A percentile compares a stretch with the other conserved stretches of the same genome.
These are phyloP conservation scores for Schmidtea mediterranea DNA, from an alignment of 1,140 invertebrate genomes.

Conservation along the genomic window DNA sequence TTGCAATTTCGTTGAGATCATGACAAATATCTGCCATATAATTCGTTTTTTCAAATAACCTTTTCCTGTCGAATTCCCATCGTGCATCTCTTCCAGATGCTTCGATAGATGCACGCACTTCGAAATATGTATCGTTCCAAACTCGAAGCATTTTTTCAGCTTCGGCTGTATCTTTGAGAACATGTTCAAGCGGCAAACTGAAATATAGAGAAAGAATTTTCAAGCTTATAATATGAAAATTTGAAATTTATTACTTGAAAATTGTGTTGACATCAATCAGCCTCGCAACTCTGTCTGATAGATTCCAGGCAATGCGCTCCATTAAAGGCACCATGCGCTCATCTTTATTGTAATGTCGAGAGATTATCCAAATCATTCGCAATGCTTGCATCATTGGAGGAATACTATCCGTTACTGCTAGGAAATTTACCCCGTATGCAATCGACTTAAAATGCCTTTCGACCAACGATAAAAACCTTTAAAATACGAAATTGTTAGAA, in stretches of 20 bases:
- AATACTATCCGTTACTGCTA: slow-evolving; percentile 33
- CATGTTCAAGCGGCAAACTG: slow-evolving; percentile 30
- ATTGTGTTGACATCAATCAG: slow-evolving; percentile 41
- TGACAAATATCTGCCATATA: slow-evolving; percentile 48
- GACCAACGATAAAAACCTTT: slow-evolving; percentile 45
- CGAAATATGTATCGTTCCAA: slow-evolving; percentile 39
- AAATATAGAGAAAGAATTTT: slow-evolving; percentile 11
- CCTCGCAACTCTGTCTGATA: slow-evolving; percentile 43
- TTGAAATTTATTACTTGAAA: slow-evolving; percentile 30
- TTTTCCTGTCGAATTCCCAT: slow-evolving; percentile 61
- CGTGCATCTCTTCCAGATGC: slow-evolving; percentile 45
- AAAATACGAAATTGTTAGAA: background rate
- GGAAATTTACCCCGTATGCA: slow-evolving; percentile 39
- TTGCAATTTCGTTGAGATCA: slow-evolving; percentile 43
- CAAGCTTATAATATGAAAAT: background rate
- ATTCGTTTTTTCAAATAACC: slow-evolving; percentile 50
- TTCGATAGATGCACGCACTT: slow-evolving; percentile 49
- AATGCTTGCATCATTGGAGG: slow-evolving; percentile 49
- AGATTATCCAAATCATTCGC: slow-evolving; percentile 29
- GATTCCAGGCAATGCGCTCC: slow-evolving; percentile 46
- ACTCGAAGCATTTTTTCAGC: slow-evolving; percentile 36
- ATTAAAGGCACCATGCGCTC: slow-evolving; percentile 46
- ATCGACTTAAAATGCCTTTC: slow-evolving; percentile 52
- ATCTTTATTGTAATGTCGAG: slow-evolving; percentile 33
- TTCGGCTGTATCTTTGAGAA: slow-evolving; percentile 21